Percentiles rank a stretch among this genome's conserved stretches.
These are phyloP conservation scores for Argyra leucocephala DNA, from an alignment of 2,888 invertebrate species.

Conservation along the genomic window DNA sequence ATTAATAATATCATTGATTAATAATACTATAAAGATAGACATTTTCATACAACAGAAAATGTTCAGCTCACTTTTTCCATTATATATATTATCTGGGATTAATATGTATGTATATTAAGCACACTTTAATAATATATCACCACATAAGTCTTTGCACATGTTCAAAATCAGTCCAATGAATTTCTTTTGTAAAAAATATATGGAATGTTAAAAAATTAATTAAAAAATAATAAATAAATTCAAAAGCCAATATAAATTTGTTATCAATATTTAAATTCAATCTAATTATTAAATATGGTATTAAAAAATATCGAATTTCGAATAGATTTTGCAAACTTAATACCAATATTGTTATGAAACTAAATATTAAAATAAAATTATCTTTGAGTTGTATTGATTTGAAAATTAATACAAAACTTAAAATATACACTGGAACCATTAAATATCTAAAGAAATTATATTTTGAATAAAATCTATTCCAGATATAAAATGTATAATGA, in stretches of 20 bases:
- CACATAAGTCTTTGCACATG: slow-evolving; percentile 79
- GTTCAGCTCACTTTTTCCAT: no score
- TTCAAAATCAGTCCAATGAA: slow-evolving; percentile 64
- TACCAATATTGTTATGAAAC: slow-evolving; percentile 41
- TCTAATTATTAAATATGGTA: slow-evolving; percentile 78
- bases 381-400: no score
- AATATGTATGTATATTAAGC: no score
- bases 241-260: slow-evolving; percentile 42
- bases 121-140: no score
- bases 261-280: slow-evolving; percentile 48
- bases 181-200: slow-evolving; percentile 68
- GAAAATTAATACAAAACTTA: not conserved
- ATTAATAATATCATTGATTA: no score
- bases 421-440: not conserved
- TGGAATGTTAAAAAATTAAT: slow-evolving; percentile 64
- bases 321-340: slow-evolving; percentile 38
- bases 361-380: not conserved
- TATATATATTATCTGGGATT: no score
- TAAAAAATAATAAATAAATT: slow-evolving; percentile 54
- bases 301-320: slow-evolving; percentile 38
- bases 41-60: no score
- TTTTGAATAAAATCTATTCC: not conserved
- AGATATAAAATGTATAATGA: not conserved
- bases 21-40: no score
- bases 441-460: not conserved